These are phyloP conservation scores for Cydia splendana DNA, from an alignment of 1,140 invertebrate species.

Conservation along the genomic window DNA sequence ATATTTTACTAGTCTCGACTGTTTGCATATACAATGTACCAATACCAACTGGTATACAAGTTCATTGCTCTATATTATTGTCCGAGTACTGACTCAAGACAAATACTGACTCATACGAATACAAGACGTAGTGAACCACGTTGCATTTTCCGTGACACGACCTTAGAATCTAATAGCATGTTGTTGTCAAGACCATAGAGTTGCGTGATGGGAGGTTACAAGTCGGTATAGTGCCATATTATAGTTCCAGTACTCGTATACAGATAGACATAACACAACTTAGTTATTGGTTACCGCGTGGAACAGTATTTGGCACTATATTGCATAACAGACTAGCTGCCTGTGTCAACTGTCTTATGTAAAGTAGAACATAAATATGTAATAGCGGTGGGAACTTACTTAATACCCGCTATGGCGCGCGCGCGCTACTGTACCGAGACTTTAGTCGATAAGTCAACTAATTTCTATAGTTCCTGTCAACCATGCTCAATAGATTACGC, in stretches of 20 bases:
- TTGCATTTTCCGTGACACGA: constrained; percentile 4
- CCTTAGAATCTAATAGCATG: neutral
- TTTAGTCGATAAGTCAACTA: constrained; percentile 41
- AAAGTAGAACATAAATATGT: constrained; percentile 45
- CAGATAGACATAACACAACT: neutral
- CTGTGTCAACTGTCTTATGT: constrained; percentile 58
- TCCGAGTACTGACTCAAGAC: too few species aligned
- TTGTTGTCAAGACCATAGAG: neutral
- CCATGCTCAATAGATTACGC: neutral
- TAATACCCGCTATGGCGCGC: constrained; percentile 62
- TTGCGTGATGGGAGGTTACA: neutral
- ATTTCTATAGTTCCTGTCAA: constrained; percentile 12
- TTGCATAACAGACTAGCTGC: constrained; percentile 41
- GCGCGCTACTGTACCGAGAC: constrained; percentile 45
- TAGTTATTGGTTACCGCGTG: neutral
- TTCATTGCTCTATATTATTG: too few species aligned
- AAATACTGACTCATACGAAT: too few species aligned
- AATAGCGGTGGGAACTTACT: constrained; percentile 72
- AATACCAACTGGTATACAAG: too few species aligned
- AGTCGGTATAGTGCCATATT: constrained; percentile 1
- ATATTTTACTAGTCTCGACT: too few species aligned
- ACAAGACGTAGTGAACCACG: neutral
- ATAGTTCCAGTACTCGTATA: constrained; percentile 1
- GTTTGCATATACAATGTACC: too few species aligned
- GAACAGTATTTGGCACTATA: constrained; percentile 7